These are phyloP conservation scores for Cuniculus paca DNA, from an alignment of 2,797 vertebrate species.

Conservation along the genomic window DNA sequence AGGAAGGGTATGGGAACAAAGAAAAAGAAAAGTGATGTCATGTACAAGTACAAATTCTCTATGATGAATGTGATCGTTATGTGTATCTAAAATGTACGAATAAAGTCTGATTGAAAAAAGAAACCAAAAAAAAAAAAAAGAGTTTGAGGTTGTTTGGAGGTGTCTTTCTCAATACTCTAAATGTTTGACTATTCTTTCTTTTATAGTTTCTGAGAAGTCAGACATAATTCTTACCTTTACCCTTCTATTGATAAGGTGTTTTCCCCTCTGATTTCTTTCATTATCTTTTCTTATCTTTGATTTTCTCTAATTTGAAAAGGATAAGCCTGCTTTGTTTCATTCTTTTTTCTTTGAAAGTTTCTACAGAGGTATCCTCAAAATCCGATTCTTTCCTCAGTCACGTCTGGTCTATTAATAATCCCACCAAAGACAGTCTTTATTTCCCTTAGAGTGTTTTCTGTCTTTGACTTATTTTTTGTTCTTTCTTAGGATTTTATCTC, in stretches of 20 bases:
- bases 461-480: neutral
- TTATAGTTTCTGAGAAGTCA: neutral
- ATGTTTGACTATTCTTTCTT: neutral
- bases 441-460: neutral
- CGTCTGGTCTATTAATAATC: neutral
- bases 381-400: neutral
- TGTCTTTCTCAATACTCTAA: neutral
- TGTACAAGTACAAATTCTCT: too few species aligned
- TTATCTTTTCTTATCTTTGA: neutral
- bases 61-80: too few species aligned
- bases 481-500: too few species aligned
- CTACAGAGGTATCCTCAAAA: neutral
- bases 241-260: neutral
- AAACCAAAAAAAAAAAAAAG: neutral
- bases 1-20: too few species aligned
- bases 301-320: neutral
- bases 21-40: too few species aligned
- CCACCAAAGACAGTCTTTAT: neutral
- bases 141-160: neutral
- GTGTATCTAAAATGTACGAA: too few species aligned
- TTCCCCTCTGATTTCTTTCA: neutral
- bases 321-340: neutral
- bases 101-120: too few species aligned
- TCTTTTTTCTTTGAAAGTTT: neutral
- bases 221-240: neutral